Conservation (phyloP, 2,888 invertebrate species). For the Linnaemya tessellans region DNA sequence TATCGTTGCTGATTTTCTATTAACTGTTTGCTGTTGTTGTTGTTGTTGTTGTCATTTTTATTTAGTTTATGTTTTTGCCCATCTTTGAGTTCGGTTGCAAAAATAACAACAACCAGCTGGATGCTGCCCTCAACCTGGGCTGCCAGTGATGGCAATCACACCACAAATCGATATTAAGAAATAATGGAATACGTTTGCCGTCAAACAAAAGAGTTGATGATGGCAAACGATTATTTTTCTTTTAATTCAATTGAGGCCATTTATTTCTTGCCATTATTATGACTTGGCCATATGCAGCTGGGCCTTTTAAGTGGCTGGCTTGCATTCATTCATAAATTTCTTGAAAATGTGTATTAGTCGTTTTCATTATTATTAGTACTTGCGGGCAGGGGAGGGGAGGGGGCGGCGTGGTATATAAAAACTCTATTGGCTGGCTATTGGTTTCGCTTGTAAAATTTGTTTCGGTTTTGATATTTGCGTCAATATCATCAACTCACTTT, state of each 20-base stretch:
- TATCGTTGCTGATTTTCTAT: constrained; percentile 33
- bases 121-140: constrained; percentile 7
- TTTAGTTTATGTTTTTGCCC: constrained; percentile 28
- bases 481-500: constrained; percentile 64
- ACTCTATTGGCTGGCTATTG: constrained; percentile 26
- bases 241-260: neutral
- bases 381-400: too few relatives aligned
- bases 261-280: neutral
- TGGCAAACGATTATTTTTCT: neutral
- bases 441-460: constrained; percentile 9
- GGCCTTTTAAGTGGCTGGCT: neutral
- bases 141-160: neutral
- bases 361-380: constrained; percentile 40
- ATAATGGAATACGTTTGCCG: neutral
- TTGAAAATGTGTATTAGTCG: constrained; percentile 8
- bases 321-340: constrained; percentile 52
- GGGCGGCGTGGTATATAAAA: constrained; percentile 56
- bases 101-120: constrained; percentile 51
- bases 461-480: constrained; percentile 64
- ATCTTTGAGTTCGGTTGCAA: constrained; percentile 24
- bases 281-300: neutral
- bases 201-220: neutral
- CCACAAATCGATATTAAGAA: constrained; percentile 33
- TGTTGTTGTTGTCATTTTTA: constrained; percentile 31
- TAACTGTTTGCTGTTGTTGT: constrained; percentile 28